Evolutionary conservation across 2,797 vertebrate genomes (phyloP).

Genomic region (Pseudochirops corinnae): DNA sequence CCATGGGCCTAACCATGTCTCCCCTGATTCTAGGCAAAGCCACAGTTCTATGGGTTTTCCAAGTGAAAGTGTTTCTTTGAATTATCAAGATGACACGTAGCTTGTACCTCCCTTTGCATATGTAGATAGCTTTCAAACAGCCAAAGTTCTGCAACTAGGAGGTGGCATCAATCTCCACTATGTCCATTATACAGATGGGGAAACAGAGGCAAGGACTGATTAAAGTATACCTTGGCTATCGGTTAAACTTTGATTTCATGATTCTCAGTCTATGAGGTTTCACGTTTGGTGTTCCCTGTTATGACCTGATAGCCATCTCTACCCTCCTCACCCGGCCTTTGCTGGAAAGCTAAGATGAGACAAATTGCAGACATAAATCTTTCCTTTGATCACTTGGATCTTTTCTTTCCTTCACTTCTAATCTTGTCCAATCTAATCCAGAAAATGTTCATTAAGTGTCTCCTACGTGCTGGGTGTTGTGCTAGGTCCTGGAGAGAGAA

Average conservation of each 20-base stretch:
- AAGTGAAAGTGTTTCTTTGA: background rate
- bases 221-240: background rate
- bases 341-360: background rate
- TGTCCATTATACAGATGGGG: background rate
- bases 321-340: background rate
- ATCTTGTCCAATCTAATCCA: background rate
- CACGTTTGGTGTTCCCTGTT: background rate
- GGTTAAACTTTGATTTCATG: background rate
- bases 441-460: background rate
- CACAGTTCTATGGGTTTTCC: background rate
- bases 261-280: background rate
- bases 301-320: background rate
- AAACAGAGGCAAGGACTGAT: background rate
- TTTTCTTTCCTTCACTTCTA: background rate
- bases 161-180: background rate
- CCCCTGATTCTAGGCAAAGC: background rate
- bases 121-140: background rate
- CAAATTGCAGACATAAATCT: background rate
- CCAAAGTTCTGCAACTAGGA: background rate
- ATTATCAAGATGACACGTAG: background rate
- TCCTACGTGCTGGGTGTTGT: background rate
- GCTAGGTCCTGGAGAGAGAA: background rate
- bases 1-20: background rate
- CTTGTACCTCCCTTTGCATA: background rate
- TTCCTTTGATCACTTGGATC: background rate